These are phyloP conservation scores for Cynopterus sphinx DNA, from an alignment of 2,797 vertebrate genomes.

Conservation along the genomic window DNA sequence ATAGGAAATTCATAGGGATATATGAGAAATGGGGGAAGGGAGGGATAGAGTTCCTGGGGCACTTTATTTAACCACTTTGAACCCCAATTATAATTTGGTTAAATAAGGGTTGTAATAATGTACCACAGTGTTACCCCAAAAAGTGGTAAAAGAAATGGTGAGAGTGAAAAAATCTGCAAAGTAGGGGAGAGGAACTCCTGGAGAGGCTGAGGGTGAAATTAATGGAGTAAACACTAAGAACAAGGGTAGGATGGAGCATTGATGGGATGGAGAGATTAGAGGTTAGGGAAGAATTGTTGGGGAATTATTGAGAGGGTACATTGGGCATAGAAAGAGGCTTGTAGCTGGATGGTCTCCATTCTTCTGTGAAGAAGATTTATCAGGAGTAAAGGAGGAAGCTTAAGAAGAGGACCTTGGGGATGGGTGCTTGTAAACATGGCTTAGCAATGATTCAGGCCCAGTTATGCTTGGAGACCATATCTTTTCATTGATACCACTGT, in stretches of 20 bases:
- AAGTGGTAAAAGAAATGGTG: background rate
- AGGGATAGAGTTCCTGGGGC: background rate
- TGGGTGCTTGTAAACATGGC: background rate
- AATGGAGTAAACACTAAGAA: background rate
- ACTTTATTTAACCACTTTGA: background rate
- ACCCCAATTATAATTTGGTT: background rate
- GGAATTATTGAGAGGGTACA: background rate
- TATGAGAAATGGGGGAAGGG: background rate
- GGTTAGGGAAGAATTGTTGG: background rate
- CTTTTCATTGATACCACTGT: background rate
- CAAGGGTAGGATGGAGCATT: background rate
- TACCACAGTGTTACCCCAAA: background rate
- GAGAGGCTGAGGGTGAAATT: background rate
- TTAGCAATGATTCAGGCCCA: background rate
- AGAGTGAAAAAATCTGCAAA: background rate
- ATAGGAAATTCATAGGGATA: background rate
- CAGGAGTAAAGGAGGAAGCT: background rate
- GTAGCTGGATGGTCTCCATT: background rate
- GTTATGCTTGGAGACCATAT: background rate
- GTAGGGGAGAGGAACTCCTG: background rate
- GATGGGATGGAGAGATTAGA: background rate
- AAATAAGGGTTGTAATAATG: background rate
- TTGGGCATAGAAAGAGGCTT: background rate
- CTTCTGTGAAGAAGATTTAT: background rate
- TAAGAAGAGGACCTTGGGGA: background rate